Base-by-base conservation (phyloP, 2,888 invertebrate genomes). In the Slavum lentiscoides region DNA sequence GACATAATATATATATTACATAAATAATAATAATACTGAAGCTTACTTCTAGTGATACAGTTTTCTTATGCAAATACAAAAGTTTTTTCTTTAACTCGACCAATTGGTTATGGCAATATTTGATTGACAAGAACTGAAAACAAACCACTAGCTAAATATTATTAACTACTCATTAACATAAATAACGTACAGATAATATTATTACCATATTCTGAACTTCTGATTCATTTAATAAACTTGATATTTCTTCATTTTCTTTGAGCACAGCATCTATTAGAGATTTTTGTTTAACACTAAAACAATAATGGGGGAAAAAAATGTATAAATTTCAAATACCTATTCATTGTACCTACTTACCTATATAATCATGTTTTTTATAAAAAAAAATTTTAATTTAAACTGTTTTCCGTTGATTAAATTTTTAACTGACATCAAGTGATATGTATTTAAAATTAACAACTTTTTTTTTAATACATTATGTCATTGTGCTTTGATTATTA, bases 221-320 rank as follows among this genome's bases (percentile, higher is more conserved):
- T 21, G 70, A 62, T 64, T 55, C 70, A 39, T 80, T 70, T 69
- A 80, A 55, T 55, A 80, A 70, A 53, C 19, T 39, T 21, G 37
- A 64, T 2, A 80, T 19, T 55, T 80, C 77, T 72, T 80, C 62
- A 64, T 72, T 80, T 72, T 80, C 77, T 39, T 72, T 70, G 2
- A 19, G 21, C 62, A 80, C 15, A 39, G 30, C 39, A 23, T 23
- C 21, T 39, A 80, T 55, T 17, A 80, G 17, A 13, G 39, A 64
- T 13, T 80, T 37, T 15, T 80, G 77, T 39, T 80, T 80, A 8
- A 8, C 70, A 39, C 77, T 80, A 64, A n/a, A 80, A 64, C 49
- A 21, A 19, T 23, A 77, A 39, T 11, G 49, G 30, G n/a, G n/a
- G n/a, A n/a, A n/a, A 43, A 43, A 43, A 43, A 9, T 30, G 4